A percentile compares a stretch with the other conserved stretches of the same genome.
Conservation (phyloP, 2,113 vertebrate species). For the Sebastes schlegelii region DNA sequence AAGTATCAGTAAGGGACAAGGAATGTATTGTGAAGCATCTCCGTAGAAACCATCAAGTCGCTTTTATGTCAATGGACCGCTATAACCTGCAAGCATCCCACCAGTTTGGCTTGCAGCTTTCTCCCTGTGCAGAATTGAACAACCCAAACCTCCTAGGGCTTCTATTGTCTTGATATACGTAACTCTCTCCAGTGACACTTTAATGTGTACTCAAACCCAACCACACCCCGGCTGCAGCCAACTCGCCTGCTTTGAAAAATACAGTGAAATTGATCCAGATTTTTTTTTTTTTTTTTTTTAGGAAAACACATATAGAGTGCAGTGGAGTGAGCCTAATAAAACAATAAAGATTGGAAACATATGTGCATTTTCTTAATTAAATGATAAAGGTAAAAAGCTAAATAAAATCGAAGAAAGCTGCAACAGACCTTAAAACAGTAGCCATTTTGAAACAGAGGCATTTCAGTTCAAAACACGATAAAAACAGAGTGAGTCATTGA, state of each 20-base stretch:
- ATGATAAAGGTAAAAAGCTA: not conserved
- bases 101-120: slow-evolving; percentile 34
- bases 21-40: slow-evolving; percentile 61
- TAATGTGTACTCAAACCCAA: slow-evolving; percentile 12
- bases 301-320: slow-evolving; percentile 7
- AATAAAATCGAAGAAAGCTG: not conserved
- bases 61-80: slow-evolving; percentile 61
- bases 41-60: slow-evolving; percentile 64
- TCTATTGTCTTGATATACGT: slow-evolving; percentile 30
- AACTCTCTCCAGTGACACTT: slow-evolving; percentile 23
- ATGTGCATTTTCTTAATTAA: not conserved
- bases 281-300: not conserved
- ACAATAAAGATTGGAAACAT: not conserved
- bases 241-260: slow-evolving; percentile 5
- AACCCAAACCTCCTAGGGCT: not conserved
- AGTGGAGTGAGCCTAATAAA: not conserved
- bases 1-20: slow-evolving; percentile 62
- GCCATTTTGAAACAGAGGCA: slow-evolving; percentile 46
- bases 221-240: slow-evolving; percentile 10
- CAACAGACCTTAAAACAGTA: slow-evolving; percentile 16
- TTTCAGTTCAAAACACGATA: slow-evolving; percentile 50
- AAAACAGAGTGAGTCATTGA: slow-evolving; percentile 63
- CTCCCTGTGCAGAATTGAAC: slow-evolving; percentile 21
- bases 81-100: slow-evolving; percentile 46
- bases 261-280: not conserved